Base-by-base conservation (phyloP, 2,888 invertebrate species). In the Hemicrepidius hirtus region DNA sequence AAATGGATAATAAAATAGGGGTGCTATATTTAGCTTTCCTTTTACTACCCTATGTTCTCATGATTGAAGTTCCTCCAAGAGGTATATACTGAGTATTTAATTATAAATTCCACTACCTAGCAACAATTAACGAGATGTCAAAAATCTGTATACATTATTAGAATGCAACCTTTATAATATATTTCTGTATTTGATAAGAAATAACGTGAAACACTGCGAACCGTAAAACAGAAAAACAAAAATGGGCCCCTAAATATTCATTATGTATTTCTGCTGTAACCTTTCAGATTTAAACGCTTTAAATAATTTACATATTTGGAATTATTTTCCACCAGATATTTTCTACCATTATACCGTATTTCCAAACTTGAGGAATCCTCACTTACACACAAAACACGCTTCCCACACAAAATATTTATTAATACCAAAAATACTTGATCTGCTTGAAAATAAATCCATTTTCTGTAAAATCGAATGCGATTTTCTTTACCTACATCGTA, bases 21-120 rank as follows among this genome's bases (percentile, higher is more conserved):
- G 53, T 28, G 53, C 53, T 53, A 53, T 13, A 53, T 53, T 13
- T 53, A 53, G 32, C 5, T n/a, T 28, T 28, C 28, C 53, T 53
- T 50, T 53, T 13, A 28, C 28, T n/a, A 28, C n/a, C 53, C 53
- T 49, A 1, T 21, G 53, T 53, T 53, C 53, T 53, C 53, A 13
- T 13, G 13, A 53, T 13, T 28, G 28, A 53, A 44, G 24, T 53
- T 53, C 13, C 53, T 28, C 21, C 3, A 20, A 9, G 3, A 10
- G 10, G 16, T 4, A 3, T 10, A 16, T 13, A 13, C 41, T 5
- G 7, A 41, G 16, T 41, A n/a, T 13, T n/a, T 41, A 41, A 16
- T 16, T n/a, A 13, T 3, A 41, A 41, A 41, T 41, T 41, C 32
- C 9, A 7, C 7, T 9, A 32, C 32, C 9, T 9, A 32, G 7